phyloP scores from a whole-genome alignment of 1,140 invertebrate species.

The Papilio helenus region DNA sequence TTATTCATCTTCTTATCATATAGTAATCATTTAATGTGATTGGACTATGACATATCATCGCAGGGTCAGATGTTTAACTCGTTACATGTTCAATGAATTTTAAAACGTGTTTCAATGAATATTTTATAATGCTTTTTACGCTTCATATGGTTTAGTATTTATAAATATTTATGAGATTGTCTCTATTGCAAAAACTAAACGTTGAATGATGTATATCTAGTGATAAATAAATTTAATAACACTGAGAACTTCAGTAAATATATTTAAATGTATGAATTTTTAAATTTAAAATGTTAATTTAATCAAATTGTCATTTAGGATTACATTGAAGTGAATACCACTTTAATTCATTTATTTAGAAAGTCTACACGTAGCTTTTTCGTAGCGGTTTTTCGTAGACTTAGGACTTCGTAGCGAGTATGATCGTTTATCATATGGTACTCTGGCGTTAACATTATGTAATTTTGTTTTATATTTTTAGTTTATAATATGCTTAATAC shows the following conservation, averaged over 20 bases:
- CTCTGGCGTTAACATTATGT: neutral
- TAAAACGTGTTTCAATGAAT: conserved; percentile 12
- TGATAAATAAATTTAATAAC: neutral
- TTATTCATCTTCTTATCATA: neutral
- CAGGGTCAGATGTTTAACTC: conserved; percentile 4
- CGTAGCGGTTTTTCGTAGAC: neutral
- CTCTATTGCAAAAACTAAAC: neutral
- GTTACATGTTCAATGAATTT: conserved; percentile 26
- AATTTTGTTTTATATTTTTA: too few species aligned
- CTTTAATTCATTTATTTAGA: too few species aligned
- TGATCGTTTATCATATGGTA: neutral
- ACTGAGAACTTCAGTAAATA: neutral
- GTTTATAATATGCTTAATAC: too few species aligned
- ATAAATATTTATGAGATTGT: conserved; percentile 9
- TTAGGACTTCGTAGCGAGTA: neutral
- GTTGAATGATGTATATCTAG: neutral
- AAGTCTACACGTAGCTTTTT: neutral
- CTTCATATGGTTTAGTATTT: conserved; percentile 14
- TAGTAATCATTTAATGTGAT: neutral
- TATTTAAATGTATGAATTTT: neutral
- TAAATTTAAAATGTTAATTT: neutral
- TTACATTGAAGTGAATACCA: neutral
- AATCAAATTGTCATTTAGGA: neutral
- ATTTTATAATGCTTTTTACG: conserved; percentile 24
- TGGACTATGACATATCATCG: neutral